phyloP scores from a whole-genome alignment of 1,140 invertebrate species.

The Lethocerus indicus region DNA sequence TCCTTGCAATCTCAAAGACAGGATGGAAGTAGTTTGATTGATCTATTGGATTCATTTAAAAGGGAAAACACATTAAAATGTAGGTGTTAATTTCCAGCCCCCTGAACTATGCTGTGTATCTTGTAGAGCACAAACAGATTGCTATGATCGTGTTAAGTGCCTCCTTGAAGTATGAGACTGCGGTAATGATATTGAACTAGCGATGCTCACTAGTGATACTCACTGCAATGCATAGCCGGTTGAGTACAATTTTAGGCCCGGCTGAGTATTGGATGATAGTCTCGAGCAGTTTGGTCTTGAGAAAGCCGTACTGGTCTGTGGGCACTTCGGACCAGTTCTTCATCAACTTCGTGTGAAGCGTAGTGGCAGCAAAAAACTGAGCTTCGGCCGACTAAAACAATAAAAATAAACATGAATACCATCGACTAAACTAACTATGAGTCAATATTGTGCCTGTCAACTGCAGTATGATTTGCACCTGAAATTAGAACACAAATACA shows the following conservation, averaged over 20 bases:
- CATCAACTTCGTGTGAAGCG: conserved; percentile 70
- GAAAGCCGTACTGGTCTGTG: conserved; percentile 46
- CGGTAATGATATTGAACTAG: background rate
- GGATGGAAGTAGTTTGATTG: too few species aligned
- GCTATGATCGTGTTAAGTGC: too few species aligned
- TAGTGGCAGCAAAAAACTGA: conserved; percentile 83
- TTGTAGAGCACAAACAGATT: background rate
- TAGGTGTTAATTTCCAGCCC: conserved; percentile 7
- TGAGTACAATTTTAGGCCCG: conserved; percentile 68
- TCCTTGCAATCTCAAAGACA: too few species aligned
- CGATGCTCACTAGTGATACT: conserved; percentile 29
- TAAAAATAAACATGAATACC: background rate
- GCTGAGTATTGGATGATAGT: conserved; percentile 52
- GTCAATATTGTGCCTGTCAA: too few species aligned
- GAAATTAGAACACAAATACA: too few species aligned
- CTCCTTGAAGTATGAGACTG: background rate
- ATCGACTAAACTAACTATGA: too few species aligned
- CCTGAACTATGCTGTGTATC: background rate
- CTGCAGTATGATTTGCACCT: too few species aligned
- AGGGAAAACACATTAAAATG: too few species aligned
- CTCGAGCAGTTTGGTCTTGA: conserved; percentile 59
- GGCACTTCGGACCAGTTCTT: conserved; percentile 75
- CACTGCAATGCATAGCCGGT: conserved; percentile 73
- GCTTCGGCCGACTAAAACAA: conserved; percentile 55
- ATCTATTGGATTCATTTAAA: too few species aligned